A percentile compares a stretch with the other conserved stretches of the same genome.
Evolutionary conservation across 2,888 invertebrate species (phyloP).

Genomic region (Caenorhabditis uteleia): DNA sequence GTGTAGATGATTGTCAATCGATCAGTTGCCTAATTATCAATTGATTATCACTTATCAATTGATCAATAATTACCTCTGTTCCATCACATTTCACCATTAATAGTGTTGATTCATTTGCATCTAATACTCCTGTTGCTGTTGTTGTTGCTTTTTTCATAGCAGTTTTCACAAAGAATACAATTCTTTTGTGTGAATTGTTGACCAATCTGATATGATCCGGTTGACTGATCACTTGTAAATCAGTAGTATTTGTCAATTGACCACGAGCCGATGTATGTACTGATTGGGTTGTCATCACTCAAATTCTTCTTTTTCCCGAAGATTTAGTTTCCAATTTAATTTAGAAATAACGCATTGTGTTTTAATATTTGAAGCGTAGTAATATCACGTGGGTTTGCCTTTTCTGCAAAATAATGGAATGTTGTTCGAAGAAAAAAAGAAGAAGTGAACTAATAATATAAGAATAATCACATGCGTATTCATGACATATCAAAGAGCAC

Average conservation of each 20-base stretch:
- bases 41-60: neutral
- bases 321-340: neutral
- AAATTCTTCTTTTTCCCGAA: slow-evolving; percentile 3
- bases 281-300: slow-evolving; percentile 15
- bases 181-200: slow-evolving; percentile 19
- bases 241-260: slow-evolving; percentile 5
- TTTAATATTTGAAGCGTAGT: no score
- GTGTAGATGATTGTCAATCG: slow-evolving; percentile 29
- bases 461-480: no score
- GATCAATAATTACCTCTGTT: slow-evolving; percentile 13
- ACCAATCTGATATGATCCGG: slow-evolving; percentile 17
- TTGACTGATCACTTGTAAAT: slow-evolving; percentile 8
- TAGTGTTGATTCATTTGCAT: slow-evolving; percentile 22
- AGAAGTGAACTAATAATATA: no score
- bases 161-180: slow-evolving; percentile 24
- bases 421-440: no score
- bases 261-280: neutral
- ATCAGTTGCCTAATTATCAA: slow-evolving; percentile 9
- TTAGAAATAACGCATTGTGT: slow-evolving; percentile 5
- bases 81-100: slow-evolving; percentile 21
- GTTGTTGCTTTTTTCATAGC: slow-evolving; percentile 24
- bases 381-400: no score
- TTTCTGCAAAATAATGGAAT: no score
- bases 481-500: no score
- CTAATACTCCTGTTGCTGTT: slow-evolving; percentile 29